Base-by-base conservation (phyloP, 1,140 invertebrate species). In the Parapsyche elsis region DNA sequence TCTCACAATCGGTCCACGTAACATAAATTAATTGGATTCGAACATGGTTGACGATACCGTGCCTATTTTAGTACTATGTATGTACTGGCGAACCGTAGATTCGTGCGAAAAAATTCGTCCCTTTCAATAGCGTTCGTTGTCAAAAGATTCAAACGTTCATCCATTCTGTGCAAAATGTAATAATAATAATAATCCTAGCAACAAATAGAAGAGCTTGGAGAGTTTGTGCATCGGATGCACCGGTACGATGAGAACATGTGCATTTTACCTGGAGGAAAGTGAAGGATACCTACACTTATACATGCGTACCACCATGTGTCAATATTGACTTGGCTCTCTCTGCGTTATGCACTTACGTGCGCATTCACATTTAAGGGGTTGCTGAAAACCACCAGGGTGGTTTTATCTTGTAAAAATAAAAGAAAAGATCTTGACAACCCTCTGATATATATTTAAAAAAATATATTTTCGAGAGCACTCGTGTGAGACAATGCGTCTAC, bases 91-190 rank as follows among this genome's bases (percentile, higher is more conserved):
- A 53, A 77, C 30, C 21, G 53, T 77, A 77, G 75, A 77, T 57
- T 30, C 75, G 75, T 77, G 75, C 59, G 75, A 77, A 77, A 77
- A 77, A 44, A 67, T 67, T 67, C 24, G n/a, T 26, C 75, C 75
- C 53, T 77, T 75, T 77, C 26, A 61, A 64, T n/a, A 9, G 71
- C 38, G 26, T 24, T 10, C 64, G 23, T 71, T 14, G 24, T 71
- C 67, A 38, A 38, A 21, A 19, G 21, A 59, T n/a, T n/a, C n/a
- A 16, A 23, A 67, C 10, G 61, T 30, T 67, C n/a, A 12, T 45
- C 24, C n/a, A 67, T 67, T 67, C 21, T 67, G 24, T 12, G 12
- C 5, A 67, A 67, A 67, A 23, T 23, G 21, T 23, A 67, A 67
- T 67, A 67, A 67, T 67, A 67, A 61, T 19, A 61, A 67, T 26